Conservation (phyloP, 2,888 invertebrate species). For the Agrypnus murinus region DNA sequence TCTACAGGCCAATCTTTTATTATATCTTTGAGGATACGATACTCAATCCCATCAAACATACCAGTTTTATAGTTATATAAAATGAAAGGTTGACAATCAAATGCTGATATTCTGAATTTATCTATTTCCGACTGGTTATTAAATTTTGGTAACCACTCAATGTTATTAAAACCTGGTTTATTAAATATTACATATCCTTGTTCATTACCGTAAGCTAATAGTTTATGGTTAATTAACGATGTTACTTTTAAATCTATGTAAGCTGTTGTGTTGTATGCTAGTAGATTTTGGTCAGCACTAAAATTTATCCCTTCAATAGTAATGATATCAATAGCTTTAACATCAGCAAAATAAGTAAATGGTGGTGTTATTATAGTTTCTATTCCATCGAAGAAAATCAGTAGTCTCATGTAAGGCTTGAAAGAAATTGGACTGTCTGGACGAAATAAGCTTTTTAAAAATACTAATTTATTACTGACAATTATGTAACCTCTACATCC, state of each 20-base stretch:
- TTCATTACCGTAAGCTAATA: background rate
- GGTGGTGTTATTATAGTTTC: background rate
- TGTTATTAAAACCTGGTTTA: conserved; percentile 1
- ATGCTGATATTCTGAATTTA: conserved; percentile 11
- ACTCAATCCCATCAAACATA: conserved; percentile 40
- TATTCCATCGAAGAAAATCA: conserved; percentile 1
- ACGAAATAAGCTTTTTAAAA: background rate
- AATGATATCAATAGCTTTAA: conserved; percentile 13
- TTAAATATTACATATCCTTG: background rate
- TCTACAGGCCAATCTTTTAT: conserved; percentile 20
- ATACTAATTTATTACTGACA: background rate
- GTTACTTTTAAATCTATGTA: background rate
- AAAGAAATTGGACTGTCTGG: too few relatives aligned
- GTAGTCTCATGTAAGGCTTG: conserved; percentile 9
- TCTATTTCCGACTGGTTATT: background rate
- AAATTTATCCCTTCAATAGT: background rate
- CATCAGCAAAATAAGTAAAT: background rate
- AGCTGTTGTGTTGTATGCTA: background rate
- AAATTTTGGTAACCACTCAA: conserved; percentile 16
- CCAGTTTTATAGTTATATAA: conserved; percentile 1
- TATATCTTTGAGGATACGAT: conserved; percentile 26
- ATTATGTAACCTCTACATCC: conserved; percentile 25
- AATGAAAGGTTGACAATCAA: conserved; percentile 28
- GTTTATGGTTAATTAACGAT: conserved; percentile 7
- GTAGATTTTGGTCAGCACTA: background rate